These are phyloP conservation scores for Netelia melanura DNA, from an alignment of 2,888 invertebrate genomes.

Conservation along the genomic window DNA sequence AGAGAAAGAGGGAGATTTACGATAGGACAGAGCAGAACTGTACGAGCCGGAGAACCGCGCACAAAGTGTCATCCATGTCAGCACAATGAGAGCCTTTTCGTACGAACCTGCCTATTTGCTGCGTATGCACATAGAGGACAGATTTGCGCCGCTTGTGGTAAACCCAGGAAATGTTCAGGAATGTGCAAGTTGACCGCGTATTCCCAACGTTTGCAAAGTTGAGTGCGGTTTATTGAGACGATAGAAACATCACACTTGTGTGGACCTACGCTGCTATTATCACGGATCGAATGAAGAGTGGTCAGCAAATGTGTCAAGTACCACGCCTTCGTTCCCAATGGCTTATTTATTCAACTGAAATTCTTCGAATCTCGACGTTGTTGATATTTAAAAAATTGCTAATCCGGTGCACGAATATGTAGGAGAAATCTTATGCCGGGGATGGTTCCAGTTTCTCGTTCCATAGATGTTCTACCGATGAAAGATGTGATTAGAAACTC, in stretches of 20 bases:
- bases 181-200: background rate
- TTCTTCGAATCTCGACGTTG: too few species aligned
- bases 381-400: too few species aligned
- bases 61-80: slow-evolving; percentile 47
- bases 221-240: background rate
- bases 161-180: background rate
- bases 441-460: background rate
- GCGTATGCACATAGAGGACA: slow-evolving; percentile 8
- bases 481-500: background rate
- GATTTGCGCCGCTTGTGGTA: background rate
- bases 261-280: too few species aligned
- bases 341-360: too few species aligned
- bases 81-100: slow-evolving; percentile 23
- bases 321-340: too few species aligned
- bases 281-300: too few species aligned
- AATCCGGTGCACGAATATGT: too few species aligned
- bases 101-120: slow-evolving; percentile 23
- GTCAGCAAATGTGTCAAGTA: too few species aligned
- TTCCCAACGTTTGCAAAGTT: background rate
- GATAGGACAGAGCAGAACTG: slow-evolving; percentile 14
- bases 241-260: background rate
- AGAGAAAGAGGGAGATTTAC: slow-evolving; percentile 29
- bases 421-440: background rate
- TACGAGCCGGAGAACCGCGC: slow-evolving; percentile 2
- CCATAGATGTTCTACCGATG: background rate